Conservation (phyloP, 1,140 invertebrate genomes). For the Drosophila tristis region DNA sequence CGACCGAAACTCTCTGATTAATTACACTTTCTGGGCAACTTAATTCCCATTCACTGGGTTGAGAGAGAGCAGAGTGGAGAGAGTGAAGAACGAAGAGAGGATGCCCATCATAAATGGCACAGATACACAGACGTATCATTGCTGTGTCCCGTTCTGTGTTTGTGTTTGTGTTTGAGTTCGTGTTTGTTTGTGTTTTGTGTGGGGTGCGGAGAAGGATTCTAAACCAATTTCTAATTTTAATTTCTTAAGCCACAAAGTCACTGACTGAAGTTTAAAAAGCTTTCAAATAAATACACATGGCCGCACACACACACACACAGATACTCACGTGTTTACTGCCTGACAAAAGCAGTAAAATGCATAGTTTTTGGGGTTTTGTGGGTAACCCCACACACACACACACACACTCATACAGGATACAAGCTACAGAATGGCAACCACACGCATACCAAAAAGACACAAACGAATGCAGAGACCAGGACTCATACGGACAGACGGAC, state of each 20-base stretch:
- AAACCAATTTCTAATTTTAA: slow-evolving; percentile 83
- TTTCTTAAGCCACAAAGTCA: slow-evolving; percentile 82
- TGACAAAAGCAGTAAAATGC: slow-evolving; percentile 77
- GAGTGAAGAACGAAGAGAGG: too few relatives aligned
- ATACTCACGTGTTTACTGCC: slow-evolving; percentile 16
- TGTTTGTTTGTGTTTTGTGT: slow-evolving; percentile 24
- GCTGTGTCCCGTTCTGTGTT: neutral
- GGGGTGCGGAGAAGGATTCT: slow-evolving; percentile 29
- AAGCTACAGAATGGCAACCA: slow-evolving; percentile 57
- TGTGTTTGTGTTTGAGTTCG: slow-evolving; percentile 17
- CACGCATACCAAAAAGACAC: slow-evolving; percentile 47
- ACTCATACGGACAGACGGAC: neutral
- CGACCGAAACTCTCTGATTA: slow-evolving; percentile 60
- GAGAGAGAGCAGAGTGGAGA: neutral
- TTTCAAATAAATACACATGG: slow-evolving; percentile 79
- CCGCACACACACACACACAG: slow-evolving; percentile 29
- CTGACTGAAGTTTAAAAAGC: slow-evolving; percentile 78
- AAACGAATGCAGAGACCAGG: slow-evolving; percentile 38
- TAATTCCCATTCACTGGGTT: slow-evolving; percentile 50
- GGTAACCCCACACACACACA: slow-evolving; percentile 25
- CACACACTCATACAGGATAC: slow-evolving; percentile 43
- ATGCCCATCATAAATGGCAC: slow-evolving; percentile 45
- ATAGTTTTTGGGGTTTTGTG: slow-evolving; percentile 79
- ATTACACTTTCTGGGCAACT: slow-evolving; percentile 73
- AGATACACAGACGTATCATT: neutral